Evolutionary conservation across 2,797 vertebrate genomes (phyloP).

Genomic region (Octomys mimax): DNA sequence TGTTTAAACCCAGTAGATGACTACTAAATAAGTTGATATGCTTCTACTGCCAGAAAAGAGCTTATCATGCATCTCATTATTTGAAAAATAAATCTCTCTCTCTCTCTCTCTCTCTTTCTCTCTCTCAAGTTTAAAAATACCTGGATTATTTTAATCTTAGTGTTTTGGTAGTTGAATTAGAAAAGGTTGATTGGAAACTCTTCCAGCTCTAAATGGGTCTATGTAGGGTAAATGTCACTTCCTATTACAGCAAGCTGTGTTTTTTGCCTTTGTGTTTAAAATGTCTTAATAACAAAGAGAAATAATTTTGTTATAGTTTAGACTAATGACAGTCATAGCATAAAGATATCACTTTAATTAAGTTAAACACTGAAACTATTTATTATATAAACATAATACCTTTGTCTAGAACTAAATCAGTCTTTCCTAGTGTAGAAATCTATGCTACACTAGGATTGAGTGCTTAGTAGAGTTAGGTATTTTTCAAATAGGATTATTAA

Average conservation of each 20-base stretch:
- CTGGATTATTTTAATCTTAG: conserved; percentile 21
- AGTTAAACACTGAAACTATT: neutral
- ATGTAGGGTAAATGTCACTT: neutral
- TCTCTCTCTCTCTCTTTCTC: neutral
- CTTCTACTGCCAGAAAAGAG: neutral
- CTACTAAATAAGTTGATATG: neutral
- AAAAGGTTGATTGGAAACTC: neutral
- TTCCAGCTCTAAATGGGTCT: neutral
- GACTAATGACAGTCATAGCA: neutral
- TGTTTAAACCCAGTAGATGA: neutral
- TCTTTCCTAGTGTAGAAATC: neutral
- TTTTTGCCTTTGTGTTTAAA: conserved; percentile 5
- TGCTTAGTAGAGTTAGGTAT: neutral
- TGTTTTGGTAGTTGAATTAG: neutral
- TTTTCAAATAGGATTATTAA: conserved; percentile 46
- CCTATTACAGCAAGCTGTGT: neutral
- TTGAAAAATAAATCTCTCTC: neutral
- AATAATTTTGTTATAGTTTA: conserved; percentile 49
- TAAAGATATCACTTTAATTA: neutral
- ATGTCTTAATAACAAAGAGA: neutral
- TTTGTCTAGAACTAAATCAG: neutral
- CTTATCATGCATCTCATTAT: neutral
- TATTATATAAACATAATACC: neutral
- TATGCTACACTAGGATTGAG: neutral
- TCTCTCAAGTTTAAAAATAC: neutral